phyloP scores from a whole-genome alignment of 2,888 invertebrate genomes.

The Melitaea athalia region DNA sequence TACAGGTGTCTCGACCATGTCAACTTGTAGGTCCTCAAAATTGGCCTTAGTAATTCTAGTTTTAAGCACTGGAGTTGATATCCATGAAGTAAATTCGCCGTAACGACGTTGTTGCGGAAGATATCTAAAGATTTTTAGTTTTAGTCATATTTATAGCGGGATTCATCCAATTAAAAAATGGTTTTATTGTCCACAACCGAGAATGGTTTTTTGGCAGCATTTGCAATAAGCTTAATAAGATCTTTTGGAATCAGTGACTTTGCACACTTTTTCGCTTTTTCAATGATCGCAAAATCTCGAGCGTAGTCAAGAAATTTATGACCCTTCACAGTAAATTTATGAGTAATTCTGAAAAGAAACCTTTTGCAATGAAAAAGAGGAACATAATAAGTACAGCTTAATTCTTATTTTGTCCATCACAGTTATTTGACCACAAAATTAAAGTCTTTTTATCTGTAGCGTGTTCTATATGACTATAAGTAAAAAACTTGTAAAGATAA shows the following conservation, averaged over 20 bases:
- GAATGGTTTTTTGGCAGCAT: conserved; percentile 18
- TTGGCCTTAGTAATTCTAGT: neutral
- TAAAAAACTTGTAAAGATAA: conserved; percentile 1
- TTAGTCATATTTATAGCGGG: conserved; percentile 20
- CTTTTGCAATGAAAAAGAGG: neutral
- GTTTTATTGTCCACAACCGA: conserved; percentile 17
- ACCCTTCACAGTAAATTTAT: neutral
- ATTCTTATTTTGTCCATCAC: conserved; percentile 5
- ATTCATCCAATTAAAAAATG: conserved; percentile 24
- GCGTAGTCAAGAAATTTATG: neutral
- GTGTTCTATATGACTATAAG: neutral
- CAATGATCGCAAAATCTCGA: conserved; percentile 9
- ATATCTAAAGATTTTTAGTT: conserved; percentile 13
- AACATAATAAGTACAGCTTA: neutral
- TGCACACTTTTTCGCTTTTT: conserved; percentile 17
- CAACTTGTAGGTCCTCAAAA: too few species aligned
- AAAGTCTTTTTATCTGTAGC: neutral
- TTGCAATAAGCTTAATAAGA: conserved; percentile 18
- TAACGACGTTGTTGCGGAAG: conserved; percentile 15
- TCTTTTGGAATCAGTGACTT: conserved; percentile 24
- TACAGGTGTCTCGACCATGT: too few species aligned
- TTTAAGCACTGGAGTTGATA: neutral
- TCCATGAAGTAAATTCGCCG: neutral
- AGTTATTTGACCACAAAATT: conserved; percentile 1
- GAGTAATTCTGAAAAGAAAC: neutral